Evolutionary conservation across 2,113 vertebrate species (phyloP).

Genomic region (Cyanoramphus novaezelandiae): DNA sequence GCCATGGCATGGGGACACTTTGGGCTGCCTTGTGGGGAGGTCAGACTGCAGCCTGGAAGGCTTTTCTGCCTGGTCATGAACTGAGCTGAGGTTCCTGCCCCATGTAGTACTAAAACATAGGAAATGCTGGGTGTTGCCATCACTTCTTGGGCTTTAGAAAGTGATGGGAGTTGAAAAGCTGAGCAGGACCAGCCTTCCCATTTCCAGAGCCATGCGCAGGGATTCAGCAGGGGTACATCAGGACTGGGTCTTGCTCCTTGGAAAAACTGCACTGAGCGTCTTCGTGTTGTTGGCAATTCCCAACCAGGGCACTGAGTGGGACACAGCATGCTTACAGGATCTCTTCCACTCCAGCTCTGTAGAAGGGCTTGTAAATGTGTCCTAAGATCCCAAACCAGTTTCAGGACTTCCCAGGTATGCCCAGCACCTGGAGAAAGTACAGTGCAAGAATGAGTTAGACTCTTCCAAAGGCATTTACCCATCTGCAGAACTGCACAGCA

Average conservation of each 20-base stretch:
- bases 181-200: not conserved
- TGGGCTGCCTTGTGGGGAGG: not conserved
- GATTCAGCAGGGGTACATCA: not conserved
- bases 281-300: not conserved
- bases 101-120: rapidly evolving
- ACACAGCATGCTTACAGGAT: not conserved
- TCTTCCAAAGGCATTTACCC: not conserved
- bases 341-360: not conserved
- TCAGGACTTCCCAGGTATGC: not conserved
- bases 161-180: not conserved
- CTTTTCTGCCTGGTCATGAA: not conserved
- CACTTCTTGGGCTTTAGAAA: not conserved
- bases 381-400: not conserved
- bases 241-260: not conserved
- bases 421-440: rapidly evolving
- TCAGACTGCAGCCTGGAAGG: not conserved
- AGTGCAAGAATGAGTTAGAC: not conserved
- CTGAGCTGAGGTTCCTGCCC: not conserved
- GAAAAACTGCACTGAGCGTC: not conserved
- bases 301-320: not conserved
- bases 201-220: not conserved
- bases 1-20: rapidly evolving
- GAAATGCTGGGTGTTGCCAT: not conserved
- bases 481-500: not conserved
- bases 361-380: not conserved